Percentiles rank a stretch among this genome's conserved stretches.
These are phyloP conservation scores for Phortica okadai DNA, from an alignment of 2,888 invertebrate species.

Conservation along the genomic window DNA sequence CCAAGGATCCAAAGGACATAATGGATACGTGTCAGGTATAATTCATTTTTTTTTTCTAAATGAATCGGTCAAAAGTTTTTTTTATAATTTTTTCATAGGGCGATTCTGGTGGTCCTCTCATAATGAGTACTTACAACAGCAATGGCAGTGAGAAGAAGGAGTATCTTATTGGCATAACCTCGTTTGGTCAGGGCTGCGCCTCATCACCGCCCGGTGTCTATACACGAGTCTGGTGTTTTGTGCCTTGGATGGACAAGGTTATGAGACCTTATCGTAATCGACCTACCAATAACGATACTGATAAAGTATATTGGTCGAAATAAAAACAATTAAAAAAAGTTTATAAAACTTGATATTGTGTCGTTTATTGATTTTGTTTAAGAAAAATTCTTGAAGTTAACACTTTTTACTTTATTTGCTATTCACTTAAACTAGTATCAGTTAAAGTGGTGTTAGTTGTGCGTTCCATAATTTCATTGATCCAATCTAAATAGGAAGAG, in stretches of 20 bases:
- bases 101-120: not conserved
- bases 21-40: not conserved
- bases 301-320: no score
- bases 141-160: not conserved
- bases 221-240: not conserved
- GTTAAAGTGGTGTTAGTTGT: not conserved
- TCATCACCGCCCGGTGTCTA: not conserved
- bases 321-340: no score
- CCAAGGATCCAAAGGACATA: not conserved
- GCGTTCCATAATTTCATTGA: conserved; percentile 2
- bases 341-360: no score
- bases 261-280: no score
- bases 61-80: not conserved
- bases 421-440: no score
- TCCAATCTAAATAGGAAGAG: conserved; percentile 45
- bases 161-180: not conserved
- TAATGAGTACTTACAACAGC: not conserved
- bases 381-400: no score
- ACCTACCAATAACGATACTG: no score
- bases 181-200: not conserved
- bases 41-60: not conserved
- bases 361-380: no score
- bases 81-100: not conserved
- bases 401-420: no score
- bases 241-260: not conserved